phyloP scores from a whole-genome alignment of 2,797 vertebrate genomes.

The Catharus ustulatus region DNA sequence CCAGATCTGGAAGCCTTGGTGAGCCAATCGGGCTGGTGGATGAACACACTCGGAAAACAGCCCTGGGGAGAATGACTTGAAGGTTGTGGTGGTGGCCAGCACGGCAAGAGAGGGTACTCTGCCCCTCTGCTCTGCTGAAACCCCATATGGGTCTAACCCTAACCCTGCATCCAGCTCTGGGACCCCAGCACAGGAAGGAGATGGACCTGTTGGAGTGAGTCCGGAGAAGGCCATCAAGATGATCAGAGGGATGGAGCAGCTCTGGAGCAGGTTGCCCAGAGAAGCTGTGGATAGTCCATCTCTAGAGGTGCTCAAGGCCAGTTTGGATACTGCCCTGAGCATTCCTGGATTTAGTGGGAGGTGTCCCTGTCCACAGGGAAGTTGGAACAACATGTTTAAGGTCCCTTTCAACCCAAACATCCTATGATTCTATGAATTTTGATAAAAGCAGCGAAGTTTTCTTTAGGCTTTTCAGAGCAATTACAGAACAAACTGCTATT shows the following conservation, averaged over 20 bases:
- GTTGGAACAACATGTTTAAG: not conserved
- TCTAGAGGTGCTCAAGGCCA: not conserved
- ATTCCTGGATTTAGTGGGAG: not conserved
- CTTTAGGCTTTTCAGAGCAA: not conserved
- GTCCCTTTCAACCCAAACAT: not conserved
- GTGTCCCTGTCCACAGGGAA: not conserved
- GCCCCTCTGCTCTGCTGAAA: not conserved
- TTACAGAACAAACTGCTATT: not conserved
- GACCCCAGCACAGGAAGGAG: not conserved
- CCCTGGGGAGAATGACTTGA: not conserved
- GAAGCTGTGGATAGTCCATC: not conserved
- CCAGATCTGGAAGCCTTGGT: accelerated
- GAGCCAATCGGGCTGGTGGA: not conserved
- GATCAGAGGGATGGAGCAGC: not conserved
- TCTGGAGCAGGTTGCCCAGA: not conserved
- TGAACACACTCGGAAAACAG: not conserved
- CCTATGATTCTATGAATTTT: not conserved
- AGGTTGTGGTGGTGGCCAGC: not conserved
- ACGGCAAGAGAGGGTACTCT: not conserved
- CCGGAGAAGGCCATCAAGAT: not conserved
- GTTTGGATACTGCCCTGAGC: not conserved
- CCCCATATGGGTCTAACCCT: not conserved
- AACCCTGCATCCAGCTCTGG: not conserved
- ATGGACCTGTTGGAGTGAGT: accelerated
- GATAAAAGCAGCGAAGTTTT: not conserved